These are phyloP conservation scores for Apeltes quadracus DNA, from an alignment of 2,113 vertebrate genomes.

Conservation along the genomic window DNA sequence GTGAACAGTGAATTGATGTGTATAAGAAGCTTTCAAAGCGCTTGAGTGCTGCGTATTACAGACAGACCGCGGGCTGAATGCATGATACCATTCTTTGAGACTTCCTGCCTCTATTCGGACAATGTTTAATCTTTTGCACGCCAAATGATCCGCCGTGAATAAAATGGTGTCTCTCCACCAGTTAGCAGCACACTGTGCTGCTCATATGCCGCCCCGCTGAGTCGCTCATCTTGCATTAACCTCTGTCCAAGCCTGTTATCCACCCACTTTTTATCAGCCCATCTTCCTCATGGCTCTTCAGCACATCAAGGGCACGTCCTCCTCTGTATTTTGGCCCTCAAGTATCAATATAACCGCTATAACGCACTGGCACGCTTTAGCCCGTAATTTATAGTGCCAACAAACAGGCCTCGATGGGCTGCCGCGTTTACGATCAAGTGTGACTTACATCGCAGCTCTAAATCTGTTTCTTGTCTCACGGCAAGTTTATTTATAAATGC, in stretches of 20 bases:
- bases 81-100: conserved; percentile 40
- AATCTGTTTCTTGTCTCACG: conserved; percentile 30
- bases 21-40: conserved; percentile 60
- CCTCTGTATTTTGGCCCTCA: conserved; percentile 48
- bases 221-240: conserved; percentile 61
- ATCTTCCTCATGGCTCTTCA: conserved; percentile 53
- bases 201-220: conserved; percentile 53
- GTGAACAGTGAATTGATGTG: conserved; percentile 56
- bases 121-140: conserved; percentile 30
- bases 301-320: conserved; percentile 71
- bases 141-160: conserved; percentile 23
- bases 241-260: conserved; percentile 58
- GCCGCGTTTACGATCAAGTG: conserved; percentile 19
- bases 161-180: conserved; percentile 31
- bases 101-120: conserved; percentile 29
- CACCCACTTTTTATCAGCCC: conserved; percentile 42
- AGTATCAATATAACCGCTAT: conserved; percentile 47
- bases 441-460: conserved; percentile 7
- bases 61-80: conserved; percentile 33
- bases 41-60: conserved; percentile 29
- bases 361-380: conserved; percentile 23
- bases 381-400: conserved; percentile 56
- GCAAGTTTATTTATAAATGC: conserved; percentile 47
- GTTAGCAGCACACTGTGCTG: conserved; percentile 39
- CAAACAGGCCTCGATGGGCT: conserved; percentile 35